These are phyloP conservation scores for Macrotus californicus DNA, from an alignment of 2,113 vertebrate genomes.

Conservation along the genomic window DNA sequence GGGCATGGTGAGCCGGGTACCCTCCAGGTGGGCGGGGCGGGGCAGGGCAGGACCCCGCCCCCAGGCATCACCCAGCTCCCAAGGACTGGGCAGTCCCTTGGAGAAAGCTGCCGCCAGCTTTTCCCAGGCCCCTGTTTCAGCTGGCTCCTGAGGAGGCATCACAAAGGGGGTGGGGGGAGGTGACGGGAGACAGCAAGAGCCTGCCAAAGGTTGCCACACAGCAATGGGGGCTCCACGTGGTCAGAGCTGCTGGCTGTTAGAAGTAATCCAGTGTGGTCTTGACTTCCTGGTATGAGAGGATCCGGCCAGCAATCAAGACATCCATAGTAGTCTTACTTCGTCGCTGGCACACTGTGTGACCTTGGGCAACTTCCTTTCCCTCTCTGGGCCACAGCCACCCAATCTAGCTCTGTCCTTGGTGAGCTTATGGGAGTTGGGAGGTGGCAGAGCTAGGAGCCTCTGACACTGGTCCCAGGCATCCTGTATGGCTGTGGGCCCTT, in stretches of 20 bases:
- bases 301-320: accelerated
- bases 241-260: background rate
- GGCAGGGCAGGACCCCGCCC: accelerated
- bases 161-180: background rate
- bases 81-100: background rate
- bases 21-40: accelerated
- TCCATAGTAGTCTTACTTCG: accelerated
- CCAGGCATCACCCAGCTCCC: accelerated
- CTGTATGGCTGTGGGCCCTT: background rate
- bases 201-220: background rate
- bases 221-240: background rate
- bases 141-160: background rate
- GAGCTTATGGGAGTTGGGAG: background rate
- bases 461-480: background rate
- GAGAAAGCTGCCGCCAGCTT: background rate
- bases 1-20: slow-evolving; percentile 83
- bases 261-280: background rate
- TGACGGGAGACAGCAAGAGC: background rate
- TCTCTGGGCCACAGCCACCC: background rate
- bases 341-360: background rate
- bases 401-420: background rate
- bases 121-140: background rate
- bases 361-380: background rate
- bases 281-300: background rate
- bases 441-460: background rate